Evolutionary conservation across 2,888 invertebrate genomes (phyloP).

Genomic region (Crepidodera aurea): DNA sequence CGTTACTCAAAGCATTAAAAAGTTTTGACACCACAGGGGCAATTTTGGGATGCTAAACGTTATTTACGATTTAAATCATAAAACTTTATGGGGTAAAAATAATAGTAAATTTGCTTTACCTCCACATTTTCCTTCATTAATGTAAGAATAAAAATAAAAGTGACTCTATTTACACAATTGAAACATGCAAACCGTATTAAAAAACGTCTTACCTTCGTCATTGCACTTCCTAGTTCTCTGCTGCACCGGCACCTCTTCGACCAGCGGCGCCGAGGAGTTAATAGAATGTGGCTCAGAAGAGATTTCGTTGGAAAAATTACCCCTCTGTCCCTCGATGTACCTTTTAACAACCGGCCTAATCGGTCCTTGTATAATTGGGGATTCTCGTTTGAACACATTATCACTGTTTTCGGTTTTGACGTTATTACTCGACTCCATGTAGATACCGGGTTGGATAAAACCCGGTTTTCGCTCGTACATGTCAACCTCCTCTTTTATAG

Average conservation of each 20-base stretch:
- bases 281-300: constrained; percentile 76
- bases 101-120: neutral
- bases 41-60: too few relatives aligned
- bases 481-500: constrained; percentile 60
- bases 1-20: too few relatives aligned
- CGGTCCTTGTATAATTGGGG: constrained; percentile 64
- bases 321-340: constrained; percentile 25
- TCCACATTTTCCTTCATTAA: neutral
- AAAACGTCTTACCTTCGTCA: constrained; percentile 61
- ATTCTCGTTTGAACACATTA: constrained; percentile 62
- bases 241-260: constrained; percentile 66
- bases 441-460: constrained; percentile 31
- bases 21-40: too few relatives aligned
- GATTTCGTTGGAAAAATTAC: constrained; percentile 33
- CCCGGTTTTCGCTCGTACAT: constrained; percentile 48
- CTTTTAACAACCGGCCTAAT: constrained; percentile 61
- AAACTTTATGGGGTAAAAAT: neutral
- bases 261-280: constrained; percentile 70
- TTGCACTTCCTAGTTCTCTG: constrained; percentile 61
- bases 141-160: neutral
- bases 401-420: constrained; percentile 53
- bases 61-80: neutral
- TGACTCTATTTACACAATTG: neutral
- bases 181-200: neutral
- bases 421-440: constrained; percentile 45